Percentiles rank a stretch among this genome's conserved stretches.
These are phyloP conservation scores for Laspeyria flexula DNA, from an alignment of 2,888 invertebrate genomes.

Conservation along the genomic window DNA sequence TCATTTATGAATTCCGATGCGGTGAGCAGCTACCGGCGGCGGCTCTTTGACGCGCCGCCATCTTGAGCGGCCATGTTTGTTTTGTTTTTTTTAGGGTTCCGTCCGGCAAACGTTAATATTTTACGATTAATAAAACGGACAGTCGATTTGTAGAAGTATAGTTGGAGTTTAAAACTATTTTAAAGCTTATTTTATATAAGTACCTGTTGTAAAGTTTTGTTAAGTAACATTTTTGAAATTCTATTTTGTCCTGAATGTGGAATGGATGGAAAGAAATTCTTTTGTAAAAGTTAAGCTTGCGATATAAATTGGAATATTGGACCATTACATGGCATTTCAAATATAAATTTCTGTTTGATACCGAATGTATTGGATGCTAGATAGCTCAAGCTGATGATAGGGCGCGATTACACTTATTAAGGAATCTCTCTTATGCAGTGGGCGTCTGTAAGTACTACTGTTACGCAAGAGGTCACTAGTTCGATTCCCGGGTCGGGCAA, in stretches of 20 bases:
- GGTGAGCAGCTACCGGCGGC: conserved; percentile 78
- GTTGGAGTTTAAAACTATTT: conserved; percentile 9
- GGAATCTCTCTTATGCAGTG: too few species aligned
- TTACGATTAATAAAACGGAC: conserved; percentile 38
- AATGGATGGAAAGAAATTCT: neutral
- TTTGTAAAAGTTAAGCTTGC: too few species aligned
- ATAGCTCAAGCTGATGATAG: too few species aligned
- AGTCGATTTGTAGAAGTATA: conserved; percentile 16
- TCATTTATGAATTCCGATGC: conserved; percentile 82
- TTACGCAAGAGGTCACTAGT: too few species aligned
- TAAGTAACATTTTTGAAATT: neutral
- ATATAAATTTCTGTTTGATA: too few species aligned
- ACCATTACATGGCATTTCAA: too few species aligned
- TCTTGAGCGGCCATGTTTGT: conserved; percentile 77
- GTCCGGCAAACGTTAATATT: conserved; percentile 35
- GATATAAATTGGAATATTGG: too few species aligned
- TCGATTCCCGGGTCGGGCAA: too few species aligned
- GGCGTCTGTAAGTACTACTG: too few species aligned
- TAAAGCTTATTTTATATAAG: conserved; percentile 2
- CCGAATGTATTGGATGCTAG: too few species aligned
- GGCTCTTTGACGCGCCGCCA: conserved; percentile 77
- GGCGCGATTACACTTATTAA: too few species aligned
- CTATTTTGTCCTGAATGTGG: neutral
- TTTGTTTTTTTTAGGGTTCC: conserved; percentile 67
- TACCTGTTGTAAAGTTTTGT: neutral